Evolutionary conservation across 37 sponge, comb jelly and placozoan genomes (phyloP), one percentile per base, ranked within the genome.

Genomic region (Aphrocallistes beatrix): DNA sequence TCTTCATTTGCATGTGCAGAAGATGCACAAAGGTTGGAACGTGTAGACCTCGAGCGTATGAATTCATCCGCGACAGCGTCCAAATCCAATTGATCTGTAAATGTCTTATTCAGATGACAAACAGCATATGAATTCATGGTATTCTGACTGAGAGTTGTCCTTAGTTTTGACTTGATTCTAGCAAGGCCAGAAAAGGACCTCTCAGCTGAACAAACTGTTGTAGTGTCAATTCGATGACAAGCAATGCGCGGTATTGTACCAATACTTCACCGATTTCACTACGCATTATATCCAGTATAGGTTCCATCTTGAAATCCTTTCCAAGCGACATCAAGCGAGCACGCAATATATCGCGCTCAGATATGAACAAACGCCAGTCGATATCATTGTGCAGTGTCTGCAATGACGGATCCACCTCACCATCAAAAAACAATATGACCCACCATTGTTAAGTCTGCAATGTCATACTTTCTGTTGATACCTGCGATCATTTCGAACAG

Each of bases 331-430:
- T 60, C 34, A 60, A 32, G 25, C 25, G 34, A 60, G 75, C 75
- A 60, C 25, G 32, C n/a, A n/a, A n/a, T 60, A 60, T 60, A 3
- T 60, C 75, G 75, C 75, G 75, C 75, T 60, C 75, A 60, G 17
- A 60, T 13, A 25, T 60, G 21, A 60, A 60, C 75, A 60, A 32
- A 60, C 3, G 1, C 34, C 45, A 42, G 45, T 42, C 45, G 6
- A 42, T 16, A 42, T 42, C 45, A 42, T 42, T 13, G 13, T 42
- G 45, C 13, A 42, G 45, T 6, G 45, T 13, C 45, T 16, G 45
- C 45, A 42, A 42, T 16, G 45, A 42, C 6, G 45, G 45, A 13
- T 42, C 45, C 45, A 42, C 45, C 6, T 42, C 45, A 42, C 45
- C 45, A 42, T 42, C 45, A 6, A 42, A 42, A 42, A 42, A 42